A percentile compares a stretch with the other conserved stretches of the same genome.
phyloP scores from a whole-genome alignment of 2,113 vertebrate genomes.

The Chunga burmeisteri region DNA sequence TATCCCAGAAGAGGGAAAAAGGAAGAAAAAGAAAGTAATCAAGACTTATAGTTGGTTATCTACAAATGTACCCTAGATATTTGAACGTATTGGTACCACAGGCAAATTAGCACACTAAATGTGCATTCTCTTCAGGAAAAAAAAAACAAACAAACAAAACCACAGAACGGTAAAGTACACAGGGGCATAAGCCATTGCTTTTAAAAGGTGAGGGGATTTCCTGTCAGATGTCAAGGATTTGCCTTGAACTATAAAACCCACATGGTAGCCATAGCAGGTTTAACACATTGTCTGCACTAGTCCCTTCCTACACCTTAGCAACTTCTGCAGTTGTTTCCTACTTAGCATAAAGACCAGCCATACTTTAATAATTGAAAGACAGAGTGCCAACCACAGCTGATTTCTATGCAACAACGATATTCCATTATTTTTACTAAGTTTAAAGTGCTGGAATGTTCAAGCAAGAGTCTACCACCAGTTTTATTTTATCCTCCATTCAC shows the following conservation, averaged over 20 bases:
- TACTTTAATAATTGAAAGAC: not conserved
- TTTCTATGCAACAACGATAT: not conserved
- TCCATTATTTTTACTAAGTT: not conserved
- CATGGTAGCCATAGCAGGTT: not conserved
- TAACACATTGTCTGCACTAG: not conserved
- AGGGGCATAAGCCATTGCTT: not conserved
- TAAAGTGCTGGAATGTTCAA: not conserved
- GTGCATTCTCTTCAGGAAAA: not conserved
- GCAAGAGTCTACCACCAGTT: not conserved
- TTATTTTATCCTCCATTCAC: not conserved
- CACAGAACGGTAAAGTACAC: accelerated
- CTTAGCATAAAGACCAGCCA: not conserved
- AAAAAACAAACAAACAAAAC: not conserved
- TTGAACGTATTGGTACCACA: not conserved
- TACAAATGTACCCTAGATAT: not conserved
- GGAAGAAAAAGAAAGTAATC: not conserved
- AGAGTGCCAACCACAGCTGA: not conserved
- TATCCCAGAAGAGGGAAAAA: not conserved
- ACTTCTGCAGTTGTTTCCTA: not conserved
- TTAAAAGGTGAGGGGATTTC: not conserved
- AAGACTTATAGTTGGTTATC: not conserved
- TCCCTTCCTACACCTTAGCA: not conserved
- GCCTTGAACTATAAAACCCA: not conserved
- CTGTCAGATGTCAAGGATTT: not conserved
- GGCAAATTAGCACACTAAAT: not conserved